phyloP scores from a whole-genome alignment of 2,113 vertebrate genomes.

The Casuarius casuarius region DNA sequence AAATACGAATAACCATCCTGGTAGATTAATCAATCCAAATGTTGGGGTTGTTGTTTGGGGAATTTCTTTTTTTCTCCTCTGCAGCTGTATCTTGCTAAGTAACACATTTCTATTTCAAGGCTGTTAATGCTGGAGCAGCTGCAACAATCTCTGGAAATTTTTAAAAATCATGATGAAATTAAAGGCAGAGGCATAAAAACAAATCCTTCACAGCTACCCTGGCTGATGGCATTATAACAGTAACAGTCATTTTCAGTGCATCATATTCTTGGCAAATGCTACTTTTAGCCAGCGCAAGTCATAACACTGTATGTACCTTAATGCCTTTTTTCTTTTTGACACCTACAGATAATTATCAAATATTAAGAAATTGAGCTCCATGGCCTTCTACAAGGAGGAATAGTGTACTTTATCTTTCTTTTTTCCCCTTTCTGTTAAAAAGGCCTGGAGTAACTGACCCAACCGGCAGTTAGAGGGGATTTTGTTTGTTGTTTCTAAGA shows the following conservation, averaged over 20 bases:
- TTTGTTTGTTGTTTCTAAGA: neutral
- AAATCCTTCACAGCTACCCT: conserved; percentile 62
- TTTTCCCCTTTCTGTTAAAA: accelerated
- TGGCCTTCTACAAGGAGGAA: neutral
- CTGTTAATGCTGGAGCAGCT: conserved; percentile 79
- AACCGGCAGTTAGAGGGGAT: neutral
- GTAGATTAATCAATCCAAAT: conserved; percentile 79
- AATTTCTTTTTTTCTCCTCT: conserved; percentile 71
- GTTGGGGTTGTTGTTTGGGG: conserved; percentile 43
- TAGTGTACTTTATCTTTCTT: neutral
- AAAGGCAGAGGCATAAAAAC: conserved; percentile 63
- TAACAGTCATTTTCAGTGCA: conserved; percentile 60
- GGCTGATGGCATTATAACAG: conserved; percentile 47
- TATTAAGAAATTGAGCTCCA: conserved; percentile 19
- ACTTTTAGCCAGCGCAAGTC: conserved; percentile 29
- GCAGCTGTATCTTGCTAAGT: conserved; percentile 80
- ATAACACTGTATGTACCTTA: neutral
- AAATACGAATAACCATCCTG: conserved; percentile 74
- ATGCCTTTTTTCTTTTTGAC: conserved; percentile 14
- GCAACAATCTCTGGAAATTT: conserved; percentile 73
- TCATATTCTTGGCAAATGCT: conserved; percentile 40
- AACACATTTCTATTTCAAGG: conserved; percentile 80
- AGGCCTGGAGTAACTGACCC: neutral
- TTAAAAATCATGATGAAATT: conserved; percentile 78
- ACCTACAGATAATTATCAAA: conserved; percentile 25